Base-by-base conservation (phyloP, 1,140 invertebrate species). In the Notospermus geniculatus region DNA sequence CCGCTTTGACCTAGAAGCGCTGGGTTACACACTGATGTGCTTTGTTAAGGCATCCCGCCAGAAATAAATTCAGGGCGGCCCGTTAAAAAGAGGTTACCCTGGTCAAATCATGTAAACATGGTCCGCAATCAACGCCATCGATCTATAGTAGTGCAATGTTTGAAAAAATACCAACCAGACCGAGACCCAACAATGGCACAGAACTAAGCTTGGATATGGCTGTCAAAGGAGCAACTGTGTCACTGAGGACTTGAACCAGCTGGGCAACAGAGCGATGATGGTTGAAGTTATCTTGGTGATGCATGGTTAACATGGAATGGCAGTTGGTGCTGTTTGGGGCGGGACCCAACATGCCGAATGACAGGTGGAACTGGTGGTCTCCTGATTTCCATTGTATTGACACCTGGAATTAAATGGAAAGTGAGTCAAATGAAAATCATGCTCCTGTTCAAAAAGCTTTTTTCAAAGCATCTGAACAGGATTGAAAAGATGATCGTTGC, bases 211-310 rank as follows among this genome's bases (percentile, higher is more conserved):
- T 78, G 63, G 69, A 68, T 50, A 80, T 69, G 29, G 77, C 73
- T 22, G 66, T 73, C 68, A 79, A 66, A 1, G 77, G 75, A 11
- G 63, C 63, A 71, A 73, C 77, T 1, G 78, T 80, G 30, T 79
- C 76, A 63, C 73, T 69, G n/a, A 80, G 68, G 54, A 95, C 87
- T 63, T 93, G 78, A 43, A 91, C 87, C 19, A 96, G 83, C 64
- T 91, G 88, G 0, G 88, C 86, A 22, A 93, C 80, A 72, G 88
- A 90, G 57, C 85, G 82, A 57, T 88, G 83, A 57, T 87, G 83
- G 74, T 93, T 94, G 2, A 95, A 81, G 74, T 91, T 87, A 57
- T 89, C 86, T 70, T 92, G 88, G 9, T 93, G 78, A 70, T 93
- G 91, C 69, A 90, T 87, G 29, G 86, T 83, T 76, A 93, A 86